phyloP scores from a whole-genome alignment of 92 coral and sea anemone species.

The Scolanthus callimorphus region DNA sequence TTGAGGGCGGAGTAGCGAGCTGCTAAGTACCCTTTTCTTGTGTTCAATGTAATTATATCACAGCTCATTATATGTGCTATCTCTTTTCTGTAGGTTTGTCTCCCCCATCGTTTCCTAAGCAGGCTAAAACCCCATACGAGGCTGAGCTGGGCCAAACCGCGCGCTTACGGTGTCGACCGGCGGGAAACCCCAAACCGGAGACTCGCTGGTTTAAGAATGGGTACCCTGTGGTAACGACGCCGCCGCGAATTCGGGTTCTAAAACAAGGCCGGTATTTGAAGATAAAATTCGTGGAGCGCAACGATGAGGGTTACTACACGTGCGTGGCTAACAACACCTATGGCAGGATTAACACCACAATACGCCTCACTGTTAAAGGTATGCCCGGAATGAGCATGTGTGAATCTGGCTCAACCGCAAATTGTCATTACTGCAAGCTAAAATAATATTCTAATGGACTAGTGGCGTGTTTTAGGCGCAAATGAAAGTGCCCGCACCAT shows the following conservation, averaged over 20 bases:
- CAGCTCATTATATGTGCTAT: neutral
- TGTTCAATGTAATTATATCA: neutral
- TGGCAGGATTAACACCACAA: slow-evolving; percentile 43
- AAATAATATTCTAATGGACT: too few species aligned
- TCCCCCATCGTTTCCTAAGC: slow-evolving; percentile 30
- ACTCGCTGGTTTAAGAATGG: slow-evolving; percentile 43
- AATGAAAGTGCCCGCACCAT: too few species aligned
- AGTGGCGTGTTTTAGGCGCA: too few species aligned
- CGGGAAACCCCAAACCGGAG: slow-evolving; percentile 30
- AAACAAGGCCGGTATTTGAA: slow-evolving; percentile 31
- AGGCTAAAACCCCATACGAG: slow-evolving; percentile 6
- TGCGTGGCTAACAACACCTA: slow-evolving; percentile 45
- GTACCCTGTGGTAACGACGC: neutral
- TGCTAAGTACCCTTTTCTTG: neutral
- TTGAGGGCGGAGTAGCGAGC: neutral
- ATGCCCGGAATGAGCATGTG: too few species aligned
- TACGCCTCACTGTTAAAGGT: slow-evolving; percentile 54
- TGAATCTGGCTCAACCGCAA: too few species aligned
- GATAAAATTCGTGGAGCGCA: slow-evolving; percentile 22
- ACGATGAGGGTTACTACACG: slow-evolving; percentile 62
- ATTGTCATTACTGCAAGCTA: too few species aligned
- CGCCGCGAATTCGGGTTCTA: slow-evolving; percentile 8
- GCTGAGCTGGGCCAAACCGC: slow-evolving; percentile 12
- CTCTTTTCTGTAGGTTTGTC: slow-evolving; percentile 19
- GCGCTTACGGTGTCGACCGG: slow-evolving; percentile 41